These are phyloP conservation scores for Paramacrobiotus metropolitanus DNA, from an alignment of 1,140 invertebrate species.

Conservation along the genomic window DNA sequence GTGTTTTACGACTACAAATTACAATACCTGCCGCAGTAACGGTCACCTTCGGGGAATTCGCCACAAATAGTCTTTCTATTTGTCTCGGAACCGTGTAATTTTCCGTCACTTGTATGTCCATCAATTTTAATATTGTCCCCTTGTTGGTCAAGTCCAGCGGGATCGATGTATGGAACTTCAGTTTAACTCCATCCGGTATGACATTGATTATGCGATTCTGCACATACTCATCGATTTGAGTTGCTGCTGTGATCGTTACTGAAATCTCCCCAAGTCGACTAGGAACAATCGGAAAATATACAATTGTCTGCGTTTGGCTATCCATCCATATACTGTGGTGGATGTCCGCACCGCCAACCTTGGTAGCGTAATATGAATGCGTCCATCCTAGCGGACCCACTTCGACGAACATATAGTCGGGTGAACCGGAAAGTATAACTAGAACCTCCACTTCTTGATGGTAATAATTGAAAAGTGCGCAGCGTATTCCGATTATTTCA, in stretches of 20 bases:
- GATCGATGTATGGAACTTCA: conserved; percentile 69
- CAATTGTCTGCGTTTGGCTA: conserved; percentile 18
- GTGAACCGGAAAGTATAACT: conserved; percentile 57
- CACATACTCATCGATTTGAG: conserved; percentile 54
- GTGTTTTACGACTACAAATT: too few relatives aligned
- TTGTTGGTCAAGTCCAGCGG: conserved; percentile 71
- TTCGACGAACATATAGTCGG: conserved; percentile 74
- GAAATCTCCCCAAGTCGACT: conserved; percentile 48
- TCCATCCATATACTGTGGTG: conserved; percentile 29
- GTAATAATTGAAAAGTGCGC: conserved; percentile 84
- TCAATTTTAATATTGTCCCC: conserved; percentile 71
- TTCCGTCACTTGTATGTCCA: conserved; percentile 80
- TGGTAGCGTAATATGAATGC: conserved; percentile 25
- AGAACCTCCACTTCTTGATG: conserved; percentile 38
- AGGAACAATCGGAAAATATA: conserved; percentile 73
- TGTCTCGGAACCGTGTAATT: conserved; percentile 69
- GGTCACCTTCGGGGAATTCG: conserved; percentile 60
- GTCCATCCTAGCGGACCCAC: conserved; percentile 71
- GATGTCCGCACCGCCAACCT: conserved; percentile 19
- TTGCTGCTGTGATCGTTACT: conserved; percentile 54
- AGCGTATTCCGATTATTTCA: conserved; percentile 72
- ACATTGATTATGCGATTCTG: conserved; percentile 45
- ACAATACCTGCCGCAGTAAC: conserved; percentile 63
- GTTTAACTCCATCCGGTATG: conserved; percentile 71
- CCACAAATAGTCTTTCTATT: conserved; percentile 70